phyloP scores from a whole-genome alignment of 2,113 vertebrate species.

The Tupaia chinensis region DNA sequence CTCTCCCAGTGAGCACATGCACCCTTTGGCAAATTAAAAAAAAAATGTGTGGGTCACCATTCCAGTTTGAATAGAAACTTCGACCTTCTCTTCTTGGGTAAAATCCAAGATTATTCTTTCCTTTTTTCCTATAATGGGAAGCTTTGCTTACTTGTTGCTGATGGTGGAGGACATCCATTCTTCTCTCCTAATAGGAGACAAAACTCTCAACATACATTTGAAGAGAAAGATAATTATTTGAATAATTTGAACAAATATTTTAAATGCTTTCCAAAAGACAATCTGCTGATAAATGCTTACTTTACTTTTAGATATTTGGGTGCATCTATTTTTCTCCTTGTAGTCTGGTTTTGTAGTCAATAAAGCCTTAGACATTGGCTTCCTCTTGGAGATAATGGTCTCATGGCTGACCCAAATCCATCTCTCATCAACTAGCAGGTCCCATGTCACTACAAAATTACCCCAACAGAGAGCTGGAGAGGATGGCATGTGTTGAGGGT shows the following conservation, averaged over 20 bases:
- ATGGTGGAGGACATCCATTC: neutral
- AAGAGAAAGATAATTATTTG: slow-evolving; percentile 33
- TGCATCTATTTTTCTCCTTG: neutral
- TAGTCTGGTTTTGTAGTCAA: neutral
- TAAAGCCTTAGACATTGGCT: neutral
- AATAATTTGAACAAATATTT: slow-evolving; percentile 59
- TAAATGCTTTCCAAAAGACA: neutral
- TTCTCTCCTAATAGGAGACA: neutral
- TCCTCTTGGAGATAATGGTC: neutral
- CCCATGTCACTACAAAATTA: too few relatives aligned
- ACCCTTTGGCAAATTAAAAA: too few relatives aligned
- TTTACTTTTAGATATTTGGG: neutral
- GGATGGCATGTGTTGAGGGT: neutral
- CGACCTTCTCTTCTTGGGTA: neutral
- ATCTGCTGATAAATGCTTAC: slow-evolving; percentile 42
- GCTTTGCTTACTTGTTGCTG: neutral
- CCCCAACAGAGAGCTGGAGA: neutral
- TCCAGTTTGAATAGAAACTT: slow-evolving; percentile 6
- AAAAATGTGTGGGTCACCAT: neutral
- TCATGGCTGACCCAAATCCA: neutral
- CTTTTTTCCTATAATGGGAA: neutral
- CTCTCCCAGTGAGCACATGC: too few relatives aligned
- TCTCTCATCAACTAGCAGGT: fast-evolving
- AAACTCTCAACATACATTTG: slow-evolving; percentile 27
- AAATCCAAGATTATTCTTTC: neutral